Evolutionary conservation across 37 sponge, comb jelly and placozoan species (phyloP).

Genomic region (Eunapius fragilis): DNA sequence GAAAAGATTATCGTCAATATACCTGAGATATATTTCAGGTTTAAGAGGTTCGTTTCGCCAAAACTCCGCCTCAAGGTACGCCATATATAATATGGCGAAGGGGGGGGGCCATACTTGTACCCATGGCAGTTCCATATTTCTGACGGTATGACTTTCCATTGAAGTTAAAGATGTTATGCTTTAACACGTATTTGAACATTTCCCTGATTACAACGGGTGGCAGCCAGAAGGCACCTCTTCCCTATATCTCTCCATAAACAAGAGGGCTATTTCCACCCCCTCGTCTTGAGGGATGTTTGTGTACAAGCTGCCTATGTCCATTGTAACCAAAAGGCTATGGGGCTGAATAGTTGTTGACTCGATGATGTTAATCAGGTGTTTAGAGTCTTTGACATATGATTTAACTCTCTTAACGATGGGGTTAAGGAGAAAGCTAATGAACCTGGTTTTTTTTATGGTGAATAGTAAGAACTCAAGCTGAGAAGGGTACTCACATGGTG

Average conservation of each 20-base stretch:
- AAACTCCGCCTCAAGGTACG: background rate
- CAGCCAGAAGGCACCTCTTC: background rate
- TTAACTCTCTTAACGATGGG: slow-evolving; percentile 5
- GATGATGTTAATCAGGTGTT: background rate
- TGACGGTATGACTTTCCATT: background rate
- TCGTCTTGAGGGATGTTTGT: slow-evolving; percentile 12
- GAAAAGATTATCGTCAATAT: slow-evolving; percentile 35
- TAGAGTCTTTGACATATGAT: slow-evolving; percentile 12
- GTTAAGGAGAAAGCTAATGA: slow-evolving; percentile 13
- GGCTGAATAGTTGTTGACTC: slow-evolving; percentile 1
- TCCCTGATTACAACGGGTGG: background rate
- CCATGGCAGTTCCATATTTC: too few relatives aligned
- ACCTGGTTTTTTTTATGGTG: background rate
- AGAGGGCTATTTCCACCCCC: background rate
- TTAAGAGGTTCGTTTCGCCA: background rate
- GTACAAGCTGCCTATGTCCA: slow-evolving; percentile 11
- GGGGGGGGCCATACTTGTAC: slow-evolving; percentile 12
- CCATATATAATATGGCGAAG: slow-evolving; percentile 24
- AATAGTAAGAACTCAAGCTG: background rate
- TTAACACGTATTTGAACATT: background rate
- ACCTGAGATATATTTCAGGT: background rate
- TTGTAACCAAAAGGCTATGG: slow-evolving; percentile 1
- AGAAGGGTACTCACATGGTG: background rate
- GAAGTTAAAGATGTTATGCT: slow-evolving; percentile 7
- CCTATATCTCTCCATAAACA: background rate